phyloP scores from a whole-genome alignment of 2,888 invertebrate species.

The Parapristionchus giblindavisi region DNA sequence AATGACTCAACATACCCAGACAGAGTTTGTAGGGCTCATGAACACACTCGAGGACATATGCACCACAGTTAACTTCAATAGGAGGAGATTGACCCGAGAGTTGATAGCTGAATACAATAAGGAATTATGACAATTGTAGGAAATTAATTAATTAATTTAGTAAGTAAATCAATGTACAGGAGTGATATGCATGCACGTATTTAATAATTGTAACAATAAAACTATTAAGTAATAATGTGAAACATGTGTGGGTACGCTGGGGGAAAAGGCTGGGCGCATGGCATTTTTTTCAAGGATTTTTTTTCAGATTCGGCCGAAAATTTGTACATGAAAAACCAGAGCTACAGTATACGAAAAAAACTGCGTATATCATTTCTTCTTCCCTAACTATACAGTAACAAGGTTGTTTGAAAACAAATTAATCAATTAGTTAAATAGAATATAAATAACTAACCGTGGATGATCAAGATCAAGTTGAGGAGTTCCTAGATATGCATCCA shows the following conservation, averaged over 20 bases:
- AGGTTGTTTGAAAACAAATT: neutral
- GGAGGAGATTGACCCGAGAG: conserved; percentile 9
- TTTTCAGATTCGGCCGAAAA: neutral
- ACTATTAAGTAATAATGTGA: too few relatives aligned
- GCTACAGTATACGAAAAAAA: too few relatives aligned
- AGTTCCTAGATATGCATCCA: conserved; percentile 55
- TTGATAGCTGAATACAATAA: conserved; percentile 19
- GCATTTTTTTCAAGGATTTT: neutral
- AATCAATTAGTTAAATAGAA: neutral
- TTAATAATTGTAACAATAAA: too few relatives aligned
- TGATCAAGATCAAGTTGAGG: conserved; percentile 43
- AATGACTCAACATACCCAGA: conserved; percentile 39
- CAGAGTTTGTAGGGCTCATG: conserved; percentile 41
- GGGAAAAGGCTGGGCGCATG: neutral
- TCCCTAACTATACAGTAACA: too few relatives aligned
- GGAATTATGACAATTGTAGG: neutral
- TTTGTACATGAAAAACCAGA: too few relatives aligned
- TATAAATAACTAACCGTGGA: conserved; percentile 1
- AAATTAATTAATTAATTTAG: too few relatives aligned
- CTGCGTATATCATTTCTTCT: too few relatives aligned
- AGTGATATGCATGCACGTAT: too few relatives aligned
- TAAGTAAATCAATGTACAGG: too few relatives aligned
- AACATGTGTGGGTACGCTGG: too few relatives aligned
- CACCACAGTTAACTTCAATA: conserved; percentile 39
- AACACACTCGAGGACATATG: conserved; percentile 44